phyloP scores from a whole-genome alignment of 2,888 invertebrate species.

The Liopterus haemorrhoidalis region DNA sequence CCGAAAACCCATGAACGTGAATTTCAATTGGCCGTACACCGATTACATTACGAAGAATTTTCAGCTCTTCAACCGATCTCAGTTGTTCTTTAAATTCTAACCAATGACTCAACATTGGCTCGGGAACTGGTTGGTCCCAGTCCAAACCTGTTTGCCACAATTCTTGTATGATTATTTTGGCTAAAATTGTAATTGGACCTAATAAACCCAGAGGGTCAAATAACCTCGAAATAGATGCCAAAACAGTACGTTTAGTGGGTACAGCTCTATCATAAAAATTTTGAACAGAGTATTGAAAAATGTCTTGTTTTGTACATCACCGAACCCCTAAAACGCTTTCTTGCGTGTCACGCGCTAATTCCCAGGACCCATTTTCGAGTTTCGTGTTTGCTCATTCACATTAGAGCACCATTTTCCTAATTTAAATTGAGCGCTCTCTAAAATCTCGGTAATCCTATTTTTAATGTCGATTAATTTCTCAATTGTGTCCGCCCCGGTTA shows the following conservation, averaged over 20 bases:
- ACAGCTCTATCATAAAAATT: neutral
- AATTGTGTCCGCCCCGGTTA: conserved; percentile 1
- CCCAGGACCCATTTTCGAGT: neutral
- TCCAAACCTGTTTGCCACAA: conserved; percentile 1
- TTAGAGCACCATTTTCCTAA: conserved; percentile 4
- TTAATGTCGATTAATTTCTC: neutral
- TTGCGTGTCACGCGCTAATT: neutral
- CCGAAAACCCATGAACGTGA: conserved; percentile 34
- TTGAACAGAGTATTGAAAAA: neutral
- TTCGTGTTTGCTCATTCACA: neutral
- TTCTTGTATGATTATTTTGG: conserved; percentile 5
- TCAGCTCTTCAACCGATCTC: too few relatives aligned
- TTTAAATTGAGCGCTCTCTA: neutral
- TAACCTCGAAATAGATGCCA: neutral
- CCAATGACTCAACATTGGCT: too few relatives aligned
- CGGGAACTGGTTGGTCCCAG: conserved; percentile 9
- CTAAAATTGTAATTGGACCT: neutral
- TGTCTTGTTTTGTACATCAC: neutral
- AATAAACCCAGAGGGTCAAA: conserved; percentile 6
- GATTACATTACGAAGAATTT: too few relatives aligned
- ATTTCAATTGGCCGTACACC: too few relatives aligned
- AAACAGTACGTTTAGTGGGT: neutral
- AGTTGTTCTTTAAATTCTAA: too few relatives aligned
- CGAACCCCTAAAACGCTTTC: conserved; percentile 1
- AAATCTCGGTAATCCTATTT: neutral